These are phyloP conservation scores for Bungarus multicinctus DNA, from an alignment of 2,113 vertebrate genomes.

Conservation along the genomic window DNA sequence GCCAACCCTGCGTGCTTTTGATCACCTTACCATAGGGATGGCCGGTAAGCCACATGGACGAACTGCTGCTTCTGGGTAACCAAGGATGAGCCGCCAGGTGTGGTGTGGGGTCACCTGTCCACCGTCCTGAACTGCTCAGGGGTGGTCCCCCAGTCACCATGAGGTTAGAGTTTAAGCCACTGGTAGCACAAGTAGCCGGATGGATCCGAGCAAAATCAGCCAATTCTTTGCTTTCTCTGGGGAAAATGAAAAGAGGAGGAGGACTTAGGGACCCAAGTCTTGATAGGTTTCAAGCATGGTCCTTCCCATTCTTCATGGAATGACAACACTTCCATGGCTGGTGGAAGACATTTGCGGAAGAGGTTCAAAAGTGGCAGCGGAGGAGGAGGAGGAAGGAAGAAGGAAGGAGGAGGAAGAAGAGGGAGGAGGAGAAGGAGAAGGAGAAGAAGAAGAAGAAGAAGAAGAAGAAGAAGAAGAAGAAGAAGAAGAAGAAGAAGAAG, in stretches of 20 bases:
- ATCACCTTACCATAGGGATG: constrained; percentile 61
- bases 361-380: neutral
- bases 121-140: constrained; percentile 79
- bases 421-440: neutral
- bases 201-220: constrained; percentile 88
- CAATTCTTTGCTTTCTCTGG: constrained; percentile 93
- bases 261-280: neutral
- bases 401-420: no score
- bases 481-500: no score
- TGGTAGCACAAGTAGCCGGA: constrained; percentile 75
- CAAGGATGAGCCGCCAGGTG: constrained; percentile 89
- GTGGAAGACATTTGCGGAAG: neutral
- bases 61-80: constrained; percentile 85
- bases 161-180: constrained; percentile 91
- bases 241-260: neutral
- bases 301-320: neutral
- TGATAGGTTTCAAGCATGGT: neutral
- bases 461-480: neutral
- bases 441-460: no score
- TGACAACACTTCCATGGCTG: neutral
- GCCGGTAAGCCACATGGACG: constrained; percentile 89
- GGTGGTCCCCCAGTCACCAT: constrained; percentile 91
- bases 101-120: constrained; percentile 84
- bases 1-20: neutral
- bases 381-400: neutral